Percentiles rank a stretch among this genome's conserved stretches.
Evolutionary conservation across 2,113 vertebrate genomes (phyloP).

Genomic region (Protomyctophum bolini): DNA sequence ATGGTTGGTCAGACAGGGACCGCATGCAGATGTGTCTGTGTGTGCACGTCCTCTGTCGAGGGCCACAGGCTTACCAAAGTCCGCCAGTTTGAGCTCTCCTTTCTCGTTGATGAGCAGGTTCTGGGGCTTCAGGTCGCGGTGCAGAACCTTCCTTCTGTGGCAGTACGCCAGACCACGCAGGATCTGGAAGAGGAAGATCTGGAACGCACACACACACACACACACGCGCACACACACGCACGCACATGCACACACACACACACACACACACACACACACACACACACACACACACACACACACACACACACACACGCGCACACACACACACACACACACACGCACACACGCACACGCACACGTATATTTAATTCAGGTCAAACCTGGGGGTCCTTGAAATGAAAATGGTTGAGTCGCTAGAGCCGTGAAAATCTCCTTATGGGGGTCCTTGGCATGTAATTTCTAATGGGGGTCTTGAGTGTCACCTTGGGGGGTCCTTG

Average conservation of each 20-base stretch:
- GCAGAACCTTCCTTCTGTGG: constrained; percentile 94
- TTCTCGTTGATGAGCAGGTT: constrained; percentile 97
- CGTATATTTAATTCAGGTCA: no score
- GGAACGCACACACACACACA: constrained; percentile 33
- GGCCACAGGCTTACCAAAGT: constrained; percentile 85
- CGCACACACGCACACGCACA: no score
- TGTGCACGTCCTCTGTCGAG: background rate
- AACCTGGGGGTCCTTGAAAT: no score
- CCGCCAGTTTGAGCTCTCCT: constrained; percentile 96
- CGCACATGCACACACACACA: background rate
- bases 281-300: constrained; percentile 14
- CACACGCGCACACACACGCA: background rate
- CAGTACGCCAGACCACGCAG: constrained; percentile 97
- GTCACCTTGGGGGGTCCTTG: no score
- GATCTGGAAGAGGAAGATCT: constrained; percentile 98
- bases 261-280: constrained; percentile 1
- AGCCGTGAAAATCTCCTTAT: no score
- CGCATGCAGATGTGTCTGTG: no score
- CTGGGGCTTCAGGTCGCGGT: constrained; percentile 97
- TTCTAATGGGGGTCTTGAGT: no score
- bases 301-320: background rate
- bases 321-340: no score
- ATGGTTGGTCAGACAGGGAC: no score
- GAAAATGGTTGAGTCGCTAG: no score
- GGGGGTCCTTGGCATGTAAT: no score